Percentiles rank a stretch among this genome's conserved stretches.
These are phyloP conservation scores for Hippoglossus stenolepis DNA, from an alignment of 2,113 vertebrate genomes.

Conservation along the genomic window DNA sequence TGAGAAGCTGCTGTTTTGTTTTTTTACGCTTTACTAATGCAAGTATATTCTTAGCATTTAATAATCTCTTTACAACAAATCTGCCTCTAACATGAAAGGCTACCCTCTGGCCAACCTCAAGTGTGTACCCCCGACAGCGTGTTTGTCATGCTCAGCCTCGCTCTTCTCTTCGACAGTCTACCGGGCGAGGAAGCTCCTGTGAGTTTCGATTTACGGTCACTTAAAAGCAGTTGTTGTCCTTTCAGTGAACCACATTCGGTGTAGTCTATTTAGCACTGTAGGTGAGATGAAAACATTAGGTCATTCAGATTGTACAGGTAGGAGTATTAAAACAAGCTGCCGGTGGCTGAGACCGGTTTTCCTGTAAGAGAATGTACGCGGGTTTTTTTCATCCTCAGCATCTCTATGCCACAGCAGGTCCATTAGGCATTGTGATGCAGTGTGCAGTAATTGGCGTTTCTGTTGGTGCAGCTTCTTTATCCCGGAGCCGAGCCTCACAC, in stretches of 20 bases:
- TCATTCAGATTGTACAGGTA: neutral
- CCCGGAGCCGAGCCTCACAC: slow-evolving; percentile 53
- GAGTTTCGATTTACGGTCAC: slow-evolving; percentile 28
- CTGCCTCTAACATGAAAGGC: slow-evolving; percentile 43
- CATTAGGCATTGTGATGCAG: slow-evolving; percentile 65
- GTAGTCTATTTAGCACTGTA: neutral
- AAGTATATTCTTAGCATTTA: slow-evolving; percentile 17
- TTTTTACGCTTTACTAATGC: slow-evolving; percentile 1
- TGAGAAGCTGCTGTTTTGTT: too few species aligned
- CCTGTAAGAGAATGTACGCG: slow-evolving; percentile 25
- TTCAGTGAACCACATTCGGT: slow-evolving; percentile 24
- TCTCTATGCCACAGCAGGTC: slow-evolving; percentile 63
- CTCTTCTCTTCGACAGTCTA: slow-evolving; percentile 20
- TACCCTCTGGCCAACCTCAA: slow-evolving; percentile 20
- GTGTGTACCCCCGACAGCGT: slow-evolving; percentile 10
- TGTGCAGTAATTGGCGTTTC: slow-evolving; percentile 70
- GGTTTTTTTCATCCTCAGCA: slow-evolving; percentile 65
- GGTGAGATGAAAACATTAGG: slow-evolving; percentile 8
- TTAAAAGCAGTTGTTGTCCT: slow-evolving; percentile 23
- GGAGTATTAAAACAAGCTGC: slow-evolving; percentile 43
- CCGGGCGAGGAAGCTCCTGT: neutral
- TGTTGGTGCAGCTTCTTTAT: slow-evolving; percentile 70
- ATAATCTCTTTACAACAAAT: slow-evolving; percentile 40
- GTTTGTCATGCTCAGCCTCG: slow-evolving; percentile 23
- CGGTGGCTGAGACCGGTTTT: neutral